Percentiles rank a stretch among this genome's conserved stretches.
Evolutionary conservation across 92 coral and sea anemone species (phyloP).

Genomic region (Epizoanthus illoricatus): DNA sequence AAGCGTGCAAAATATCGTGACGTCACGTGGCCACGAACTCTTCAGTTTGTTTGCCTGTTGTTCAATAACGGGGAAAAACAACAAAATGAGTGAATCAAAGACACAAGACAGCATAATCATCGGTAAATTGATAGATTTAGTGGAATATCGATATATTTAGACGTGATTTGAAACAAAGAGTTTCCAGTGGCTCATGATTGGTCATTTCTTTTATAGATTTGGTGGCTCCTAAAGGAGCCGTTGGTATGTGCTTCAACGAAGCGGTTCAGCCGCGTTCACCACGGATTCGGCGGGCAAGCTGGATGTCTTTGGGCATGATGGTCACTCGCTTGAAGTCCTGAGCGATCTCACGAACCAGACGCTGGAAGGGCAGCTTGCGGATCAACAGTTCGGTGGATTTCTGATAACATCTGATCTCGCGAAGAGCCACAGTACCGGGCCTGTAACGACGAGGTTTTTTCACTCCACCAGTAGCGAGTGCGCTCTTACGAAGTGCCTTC

Average conservation of each 20-base stretch:
- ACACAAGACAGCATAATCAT: too few relatives aligned
- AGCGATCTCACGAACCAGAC: slow-evolving; percentile 95
- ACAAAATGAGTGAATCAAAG: too few relatives aligned
- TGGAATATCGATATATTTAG: too few relatives aligned
- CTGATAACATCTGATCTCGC: slow-evolving; percentile 95
- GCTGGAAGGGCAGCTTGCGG: slow-evolving; percentile 99
- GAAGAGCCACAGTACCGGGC: slow-evolving; percentile 86
- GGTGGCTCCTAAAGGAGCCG: slow-evolving; percentile 50
- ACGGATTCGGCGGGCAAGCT: slow-evolving; percentile 97
- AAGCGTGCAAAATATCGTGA: too few relatives aligned
- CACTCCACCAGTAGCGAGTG: slow-evolving; percentile 77
- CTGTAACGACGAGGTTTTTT: slow-evolving; percentile 88
- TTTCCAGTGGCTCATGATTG: not conserved
- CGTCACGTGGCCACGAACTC: too few relatives aligned
- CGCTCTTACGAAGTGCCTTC: slow-evolving; percentile 80
- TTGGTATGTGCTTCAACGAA: slow-evolving; percentile 16
- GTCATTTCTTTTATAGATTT: slow-evolving; percentile 38
- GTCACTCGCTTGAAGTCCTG: slow-evolving; percentile 97
- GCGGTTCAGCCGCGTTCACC: slow-evolving; percentile 41
- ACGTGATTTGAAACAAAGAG: too few relatives aligned
- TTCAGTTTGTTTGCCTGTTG: too few relatives aligned
- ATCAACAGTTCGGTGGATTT: slow-evolving; percentile 97
- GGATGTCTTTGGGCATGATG: slow-evolving; percentile 97
- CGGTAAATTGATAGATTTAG: too few relatives aligned
- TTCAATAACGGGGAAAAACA: too few relatives aligned